Percentiles rank a stretch among this genome's conserved stretches.
Conservation (phyloP, 1,140 invertebrate genomes). For the Branchinecta lindahli region DNA sequence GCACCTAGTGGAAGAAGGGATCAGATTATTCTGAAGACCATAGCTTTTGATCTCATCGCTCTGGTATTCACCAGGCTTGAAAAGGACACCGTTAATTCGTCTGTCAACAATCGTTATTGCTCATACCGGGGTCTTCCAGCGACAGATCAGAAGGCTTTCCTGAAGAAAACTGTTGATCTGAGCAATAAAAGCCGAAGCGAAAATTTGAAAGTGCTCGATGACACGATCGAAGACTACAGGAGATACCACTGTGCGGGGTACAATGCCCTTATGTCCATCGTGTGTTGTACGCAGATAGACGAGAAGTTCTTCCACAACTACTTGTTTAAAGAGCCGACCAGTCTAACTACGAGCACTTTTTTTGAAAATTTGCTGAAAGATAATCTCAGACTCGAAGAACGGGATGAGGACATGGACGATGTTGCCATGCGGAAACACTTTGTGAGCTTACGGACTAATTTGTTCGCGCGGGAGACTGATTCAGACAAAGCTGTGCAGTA, state of each 20-base stretch:
- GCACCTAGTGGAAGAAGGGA: neutral
- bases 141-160: neutral
- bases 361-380: neutral
- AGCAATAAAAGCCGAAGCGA: neutral
- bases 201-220: neutral
- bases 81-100: neutral
- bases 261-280: neutral
- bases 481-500: neutral
- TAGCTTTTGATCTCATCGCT: neutral
- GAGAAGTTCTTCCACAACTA: neutral
- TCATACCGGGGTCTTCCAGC: neutral
- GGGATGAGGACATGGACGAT: neutral
- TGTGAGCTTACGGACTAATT: neutral
- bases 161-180: neutral
- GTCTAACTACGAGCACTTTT: neutral
- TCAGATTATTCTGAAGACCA: neutral
- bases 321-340: neutral
- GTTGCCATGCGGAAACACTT: neutral
- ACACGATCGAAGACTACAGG: neutral
- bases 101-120: neutral
- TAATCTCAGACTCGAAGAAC: neutral
- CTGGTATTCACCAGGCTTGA: constrained; percentile 1
- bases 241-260: neutral
- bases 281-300: neutral
- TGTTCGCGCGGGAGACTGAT: neutral